Conservation (phyloP, 1,140 invertebrate genomes). For the Nasonia giraulti region DNA sequence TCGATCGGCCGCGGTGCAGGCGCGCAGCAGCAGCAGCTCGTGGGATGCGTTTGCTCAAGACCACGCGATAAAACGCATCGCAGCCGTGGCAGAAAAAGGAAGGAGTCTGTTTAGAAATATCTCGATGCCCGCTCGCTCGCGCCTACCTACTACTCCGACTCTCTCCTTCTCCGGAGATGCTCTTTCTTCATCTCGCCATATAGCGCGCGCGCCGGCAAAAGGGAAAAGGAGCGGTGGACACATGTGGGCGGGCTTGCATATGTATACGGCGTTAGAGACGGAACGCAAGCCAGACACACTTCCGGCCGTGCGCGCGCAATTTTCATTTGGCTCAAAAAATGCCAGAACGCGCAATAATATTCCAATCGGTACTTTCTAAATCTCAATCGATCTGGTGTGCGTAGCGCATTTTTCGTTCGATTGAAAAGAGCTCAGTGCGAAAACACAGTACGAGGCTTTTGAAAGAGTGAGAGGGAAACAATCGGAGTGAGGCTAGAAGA, state of each 20-base stretch:
- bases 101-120: slow-evolving; percentile 25
- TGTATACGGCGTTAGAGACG: background rate
- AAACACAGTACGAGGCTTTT: too few species aligned
- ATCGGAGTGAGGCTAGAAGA: background rate
- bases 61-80: background rate
- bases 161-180: background rate
- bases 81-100: too few species aligned
- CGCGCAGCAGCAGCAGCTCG: background rate
- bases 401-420: background rate
- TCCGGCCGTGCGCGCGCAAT: slow-evolving; percentile 13
- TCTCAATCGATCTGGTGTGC: background rate
- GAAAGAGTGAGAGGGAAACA: background rate
- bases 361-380: slow-evolving; percentile 2
- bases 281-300: slow-evolving; percentile 5
- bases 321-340: background rate
- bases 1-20: background rate
- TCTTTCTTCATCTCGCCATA: background rate
- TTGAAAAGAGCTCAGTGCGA: too few species aligned
- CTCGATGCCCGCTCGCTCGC: background rate
- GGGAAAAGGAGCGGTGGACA: background rate
- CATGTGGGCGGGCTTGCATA: slow-evolving; percentile 12
- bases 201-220: background rate
- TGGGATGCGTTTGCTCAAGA: slow-evolving; percentile 28
- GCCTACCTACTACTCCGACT: background rate
- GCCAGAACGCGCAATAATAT: too few species aligned